A percentile compares a stretch with the other conserved stretches of the same genome.
phyloP scores from a whole-genome alignment of 1,140 invertebrate species.

The Leptinotarsa undecemlineata region DNA sequence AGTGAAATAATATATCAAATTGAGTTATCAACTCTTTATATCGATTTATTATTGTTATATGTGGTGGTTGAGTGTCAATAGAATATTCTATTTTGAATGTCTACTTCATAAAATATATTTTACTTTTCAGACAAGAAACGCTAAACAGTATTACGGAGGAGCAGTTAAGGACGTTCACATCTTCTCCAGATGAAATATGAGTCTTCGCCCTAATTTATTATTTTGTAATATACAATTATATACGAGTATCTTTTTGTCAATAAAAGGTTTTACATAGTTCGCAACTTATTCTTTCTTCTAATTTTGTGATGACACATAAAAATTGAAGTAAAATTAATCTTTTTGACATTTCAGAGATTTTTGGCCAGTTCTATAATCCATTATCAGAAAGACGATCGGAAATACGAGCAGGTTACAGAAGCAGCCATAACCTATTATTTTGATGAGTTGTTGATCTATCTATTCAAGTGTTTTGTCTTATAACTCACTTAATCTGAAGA shows the following conservation, averaged over 20 bases:
- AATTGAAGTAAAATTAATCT: background rate
- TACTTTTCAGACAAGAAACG: slow-evolving; percentile 32
- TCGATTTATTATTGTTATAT: too few species aligned
- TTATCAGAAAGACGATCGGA: background rate
- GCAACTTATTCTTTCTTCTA: background rate
- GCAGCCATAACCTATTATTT: background rate
- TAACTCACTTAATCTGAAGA: too few species aligned
- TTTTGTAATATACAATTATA: slow-evolving; percentile 21
- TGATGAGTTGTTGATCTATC: background rate
- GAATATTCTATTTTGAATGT: too few species aligned
- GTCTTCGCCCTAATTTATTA: slow-evolving; percentile 18
- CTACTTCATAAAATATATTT: too few species aligned
- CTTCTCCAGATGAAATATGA: slow-evolving; percentile 4
- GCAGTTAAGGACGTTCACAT: slow-evolving; percentile 42
- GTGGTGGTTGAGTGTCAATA: too few species aligned
- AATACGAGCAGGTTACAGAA: background rate
- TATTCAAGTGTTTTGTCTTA: too few species aligned
- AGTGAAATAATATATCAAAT: too few species aligned
- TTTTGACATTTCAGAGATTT: background rate
- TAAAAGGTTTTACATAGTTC: background rate
- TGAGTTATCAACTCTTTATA: too few species aligned
- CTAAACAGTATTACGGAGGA: slow-evolving; percentile 36
- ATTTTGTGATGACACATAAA: background rate
- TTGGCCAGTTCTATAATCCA: background rate
- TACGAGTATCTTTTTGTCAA: background rate